Evolutionary conservation across 2,113 vertebrate species (phyloP).

Genomic region (Stegastes partitus): DNA sequence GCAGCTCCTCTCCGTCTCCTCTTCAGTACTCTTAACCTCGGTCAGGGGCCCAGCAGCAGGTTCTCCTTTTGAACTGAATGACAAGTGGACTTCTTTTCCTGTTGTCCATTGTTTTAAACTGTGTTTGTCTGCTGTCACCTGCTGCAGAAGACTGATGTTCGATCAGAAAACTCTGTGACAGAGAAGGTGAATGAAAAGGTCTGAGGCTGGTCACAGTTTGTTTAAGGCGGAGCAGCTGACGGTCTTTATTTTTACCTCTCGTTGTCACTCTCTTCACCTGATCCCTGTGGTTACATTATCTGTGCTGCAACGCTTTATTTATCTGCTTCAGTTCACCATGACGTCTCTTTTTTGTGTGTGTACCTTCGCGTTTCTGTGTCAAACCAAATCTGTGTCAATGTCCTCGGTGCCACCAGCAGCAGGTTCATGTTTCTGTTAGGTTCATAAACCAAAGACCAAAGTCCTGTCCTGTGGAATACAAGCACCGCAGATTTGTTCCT

Average conservation of each 20-base stretch:
- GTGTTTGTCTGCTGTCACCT: slow-evolving; percentile 24
- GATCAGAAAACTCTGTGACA: background rate
- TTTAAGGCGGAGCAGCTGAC: slow-evolving; percentile 66
- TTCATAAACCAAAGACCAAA: slow-evolving; percentile 1
- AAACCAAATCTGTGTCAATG: slow-evolving; percentile 40
- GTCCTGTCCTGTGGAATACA: background rate
- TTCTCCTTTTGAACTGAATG: background rate
- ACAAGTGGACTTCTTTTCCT: slow-evolving; percentile 4
- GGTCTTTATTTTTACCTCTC: slow-evolving; percentile 30
- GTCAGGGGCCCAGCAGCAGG: background rate
- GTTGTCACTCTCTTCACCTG: slow-evolving; percentile 17
- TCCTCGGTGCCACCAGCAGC: background rate
- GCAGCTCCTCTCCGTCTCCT: no score
- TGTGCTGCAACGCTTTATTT: background rate
- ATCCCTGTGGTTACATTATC: background rate
- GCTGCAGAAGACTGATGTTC: slow-evolving; percentile 15
- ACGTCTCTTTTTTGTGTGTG: background rate
- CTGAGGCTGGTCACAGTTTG: slow-evolving; percentile 63
- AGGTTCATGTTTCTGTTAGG: slow-evolving; percentile 20
- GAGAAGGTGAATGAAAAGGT: background rate
- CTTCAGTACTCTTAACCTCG: background rate
- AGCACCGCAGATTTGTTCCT: background rate
- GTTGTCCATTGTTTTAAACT: background rate
- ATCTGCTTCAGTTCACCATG: background rate
- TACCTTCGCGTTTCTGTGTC: slow-evolving; percentile 33